phyloP scores from a whole-genome alignment of 2,888 invertebrate genomes.

The Clanis bilineata region DNA sequence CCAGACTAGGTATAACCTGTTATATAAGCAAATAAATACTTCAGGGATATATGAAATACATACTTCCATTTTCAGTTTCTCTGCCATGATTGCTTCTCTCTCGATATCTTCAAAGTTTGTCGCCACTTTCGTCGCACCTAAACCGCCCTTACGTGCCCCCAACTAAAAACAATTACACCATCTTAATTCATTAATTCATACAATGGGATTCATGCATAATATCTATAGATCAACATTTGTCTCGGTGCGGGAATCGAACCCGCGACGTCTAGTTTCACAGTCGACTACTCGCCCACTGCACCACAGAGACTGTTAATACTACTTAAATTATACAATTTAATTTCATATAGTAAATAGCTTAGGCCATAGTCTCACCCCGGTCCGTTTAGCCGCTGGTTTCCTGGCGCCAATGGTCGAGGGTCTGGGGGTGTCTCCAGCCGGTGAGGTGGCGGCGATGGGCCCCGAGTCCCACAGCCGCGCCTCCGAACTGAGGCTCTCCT shows the following conservation, averaged over 20 bases:
- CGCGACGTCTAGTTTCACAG: no score
- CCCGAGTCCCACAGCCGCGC: conserved; percentile 67
- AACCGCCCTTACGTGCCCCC: conserved; percentile 92
- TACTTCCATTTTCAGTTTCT: conserved; percentile 85
- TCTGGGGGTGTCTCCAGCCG: conserved; percentile 32
- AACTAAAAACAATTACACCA: conserved; percentile 72
- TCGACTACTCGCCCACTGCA: no score
- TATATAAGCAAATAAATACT: no score
- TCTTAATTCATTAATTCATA: no score
- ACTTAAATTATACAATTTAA: no score
- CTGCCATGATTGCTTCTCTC: conserved; percentile 92
- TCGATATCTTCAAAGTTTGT: conserved; percentile 98
- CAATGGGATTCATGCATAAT: no score
- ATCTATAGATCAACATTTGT: no score
- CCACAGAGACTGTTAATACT: no score
- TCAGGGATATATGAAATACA: neutral
- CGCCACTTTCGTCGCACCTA: conserved; percentile 97
- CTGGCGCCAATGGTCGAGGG: conserved; percentile 33
- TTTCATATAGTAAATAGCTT: no score
- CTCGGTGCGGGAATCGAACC: no score
- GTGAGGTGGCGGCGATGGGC: conserved; percentile 22
- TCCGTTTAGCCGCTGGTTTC: conserved; percentile 42
- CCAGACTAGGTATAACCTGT: no score
- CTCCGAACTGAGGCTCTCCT: conserved; percentile 55
- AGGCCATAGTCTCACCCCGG: conserved; percentile 48